Conservation (phyloP, 2,113 vertebrate species). For the Cisticola juncidis region DNA sequence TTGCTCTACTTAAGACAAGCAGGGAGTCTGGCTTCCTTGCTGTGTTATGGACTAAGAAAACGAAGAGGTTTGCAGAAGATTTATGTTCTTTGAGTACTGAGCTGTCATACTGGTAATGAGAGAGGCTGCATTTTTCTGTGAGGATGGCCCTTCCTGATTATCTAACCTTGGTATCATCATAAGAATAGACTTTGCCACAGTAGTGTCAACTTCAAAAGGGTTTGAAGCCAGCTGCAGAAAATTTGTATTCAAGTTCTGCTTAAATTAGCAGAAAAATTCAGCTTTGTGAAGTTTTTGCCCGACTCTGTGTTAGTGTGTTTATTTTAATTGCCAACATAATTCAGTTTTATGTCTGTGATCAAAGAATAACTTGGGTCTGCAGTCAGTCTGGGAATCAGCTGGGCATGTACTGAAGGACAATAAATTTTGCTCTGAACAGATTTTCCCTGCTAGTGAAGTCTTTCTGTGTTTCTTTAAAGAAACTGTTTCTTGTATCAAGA, state of each 20-base stretch:
- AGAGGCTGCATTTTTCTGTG: background rate
- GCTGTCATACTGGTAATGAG: background rate
- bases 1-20: background rate
- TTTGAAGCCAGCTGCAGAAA: background rate
- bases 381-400: background rate
- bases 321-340: background rate
- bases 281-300: background rate
- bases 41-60: background rate
- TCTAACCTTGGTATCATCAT: background rate
- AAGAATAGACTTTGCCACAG: background rate
- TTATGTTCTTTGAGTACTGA: background rate
- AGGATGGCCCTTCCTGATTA: background rate
- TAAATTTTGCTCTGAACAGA: background rate
- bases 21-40: accelerated
- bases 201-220: background rate
- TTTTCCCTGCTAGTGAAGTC: background rate
- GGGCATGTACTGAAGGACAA: background rate
- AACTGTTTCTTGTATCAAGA: background rate
- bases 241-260: background rate
- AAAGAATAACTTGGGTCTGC: background rate
- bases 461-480: background rate
- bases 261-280: background rate
- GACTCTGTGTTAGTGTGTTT: background rate
- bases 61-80: background rate
- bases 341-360: background rate